Evolutionary conservation across 2,888 invertebrate species (phyloP).

Genomic region (Heliconius cydno): DNA sequence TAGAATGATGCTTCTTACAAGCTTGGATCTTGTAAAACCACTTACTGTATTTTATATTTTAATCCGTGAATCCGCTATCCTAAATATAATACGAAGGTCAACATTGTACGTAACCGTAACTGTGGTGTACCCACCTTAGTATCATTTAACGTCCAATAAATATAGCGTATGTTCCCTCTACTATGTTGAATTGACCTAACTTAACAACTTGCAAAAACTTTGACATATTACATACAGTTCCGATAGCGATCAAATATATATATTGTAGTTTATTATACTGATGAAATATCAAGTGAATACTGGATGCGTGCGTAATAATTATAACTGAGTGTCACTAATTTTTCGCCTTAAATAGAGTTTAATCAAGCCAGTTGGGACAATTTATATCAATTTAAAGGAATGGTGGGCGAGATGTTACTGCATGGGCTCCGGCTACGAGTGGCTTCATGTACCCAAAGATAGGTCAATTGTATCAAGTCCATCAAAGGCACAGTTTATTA

Average conservation of each 20-base stretch:
- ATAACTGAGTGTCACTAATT: slow-evolving; percentile 4
- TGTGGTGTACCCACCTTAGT: no score
- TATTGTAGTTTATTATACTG: background rate
- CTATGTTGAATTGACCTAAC: background rate
- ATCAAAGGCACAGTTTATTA: slow-evolving; percentile 24
- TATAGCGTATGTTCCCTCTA: background rate
- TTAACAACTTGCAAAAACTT: no score
- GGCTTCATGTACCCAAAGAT: slow-evolving; percentile 55
- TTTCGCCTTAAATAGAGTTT: slow-evolving; percentile 60
- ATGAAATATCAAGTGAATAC: background rate
- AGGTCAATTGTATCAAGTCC: slow-evolving; percentile 62
- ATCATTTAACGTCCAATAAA: background rate
- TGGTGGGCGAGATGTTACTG: slow-evolving; percentile 61
- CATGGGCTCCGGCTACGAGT: slow-evolving; percentile 58
- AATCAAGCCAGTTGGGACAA: slow-evolving; percentile 71
- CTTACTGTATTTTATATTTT: no score
- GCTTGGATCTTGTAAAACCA: no score
- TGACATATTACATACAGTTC: background rate
- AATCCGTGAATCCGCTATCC: no score
- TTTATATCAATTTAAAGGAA: slow-evolving; percentile 70
- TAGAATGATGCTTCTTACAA: background rate
- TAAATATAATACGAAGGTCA: no score
- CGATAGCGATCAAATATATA: background rate
- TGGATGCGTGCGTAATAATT: background rate
- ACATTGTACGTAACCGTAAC: no score